phyloP scores from a whole-genome alignment of 2,113 vertebrate genomes.

The Seriola quinqueradiata region DNA sequence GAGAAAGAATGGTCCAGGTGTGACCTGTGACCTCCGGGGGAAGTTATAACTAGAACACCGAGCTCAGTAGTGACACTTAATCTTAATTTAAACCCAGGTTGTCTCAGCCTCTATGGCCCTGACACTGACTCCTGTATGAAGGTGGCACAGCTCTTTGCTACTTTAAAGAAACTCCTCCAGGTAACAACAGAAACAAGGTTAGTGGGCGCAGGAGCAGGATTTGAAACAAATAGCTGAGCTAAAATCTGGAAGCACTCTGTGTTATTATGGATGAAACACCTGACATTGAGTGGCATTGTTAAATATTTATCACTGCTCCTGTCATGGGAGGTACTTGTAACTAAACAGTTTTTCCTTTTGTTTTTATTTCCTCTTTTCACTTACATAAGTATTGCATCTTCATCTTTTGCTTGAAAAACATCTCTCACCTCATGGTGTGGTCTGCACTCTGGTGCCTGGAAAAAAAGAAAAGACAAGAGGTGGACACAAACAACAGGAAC shows the following conservation, averaged over 20 bases:
- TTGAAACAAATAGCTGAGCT: background rate
- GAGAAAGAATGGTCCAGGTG: slow-evolving; percentile 81
- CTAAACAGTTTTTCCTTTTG: background rate
- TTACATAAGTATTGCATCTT: background rate
- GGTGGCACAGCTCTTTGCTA: slow-evolving; percentile 51
- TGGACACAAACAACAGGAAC: background rate
- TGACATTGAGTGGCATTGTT: slow-evolving; percentile 3
- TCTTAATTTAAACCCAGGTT: slow-evolving; percentile 82
- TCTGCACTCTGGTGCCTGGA: background rate
- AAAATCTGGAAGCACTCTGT: background rate
- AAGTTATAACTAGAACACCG: slow-evolving; percentile 75
- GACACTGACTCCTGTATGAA: slow-evolving; percentile 55
- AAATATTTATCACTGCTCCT: slow-evolving; percentile 29
- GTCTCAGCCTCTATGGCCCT: slow-evolving; percentile 52
- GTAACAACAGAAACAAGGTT: slow-evolving; percentile 64
- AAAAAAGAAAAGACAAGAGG: background rate
- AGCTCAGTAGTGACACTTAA: slow-evolving; percentile 74
- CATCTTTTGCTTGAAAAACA: background rate
- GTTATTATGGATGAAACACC: slow-evolving; percentile 8
- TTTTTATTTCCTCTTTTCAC: slow-evolving; percentile 16
- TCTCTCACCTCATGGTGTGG: background rate
- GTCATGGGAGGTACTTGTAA: background rate
- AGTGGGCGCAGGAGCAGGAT: slow-evolving; percentile 6
- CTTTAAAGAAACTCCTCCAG: slow-evolving; percentile 55
- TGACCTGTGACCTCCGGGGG: slow-evolving; percentile 64